These are phyloP conservation scores for Amphilophus citrinellus DNA, from an alignment of 2,113 vertebrate species.

Conservation along the genomic window DNA sequence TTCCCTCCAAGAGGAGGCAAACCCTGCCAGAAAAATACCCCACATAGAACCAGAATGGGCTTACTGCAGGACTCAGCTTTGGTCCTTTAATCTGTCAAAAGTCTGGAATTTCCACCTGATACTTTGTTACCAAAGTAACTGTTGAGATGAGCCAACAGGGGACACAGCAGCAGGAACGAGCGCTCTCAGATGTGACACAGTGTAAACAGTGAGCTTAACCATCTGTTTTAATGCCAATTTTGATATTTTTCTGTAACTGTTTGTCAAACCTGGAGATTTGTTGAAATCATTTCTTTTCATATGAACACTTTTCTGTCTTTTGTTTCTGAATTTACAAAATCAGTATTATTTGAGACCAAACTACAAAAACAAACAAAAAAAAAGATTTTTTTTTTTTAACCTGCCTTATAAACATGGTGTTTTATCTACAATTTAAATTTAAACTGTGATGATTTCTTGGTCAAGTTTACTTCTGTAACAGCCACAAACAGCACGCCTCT, in stretches of 20 bases:
- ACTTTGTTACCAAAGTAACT: neutral
- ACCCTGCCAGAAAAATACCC: neutral
- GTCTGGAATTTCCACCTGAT: neutral
- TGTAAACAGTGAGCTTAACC: neutral
- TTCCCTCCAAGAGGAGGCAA: neutral
- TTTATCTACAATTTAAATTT: neutral
- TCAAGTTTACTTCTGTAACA: neutral
- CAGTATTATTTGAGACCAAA: neutral
- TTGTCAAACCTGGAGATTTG: neutral
- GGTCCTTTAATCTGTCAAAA: neutral
- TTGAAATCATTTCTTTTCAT: neutral
- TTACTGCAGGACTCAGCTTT: neutral
- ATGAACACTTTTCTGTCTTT: neutral
- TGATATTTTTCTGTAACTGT: neutral
- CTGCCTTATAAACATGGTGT: too few relatives aligned
- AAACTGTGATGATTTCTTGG: neutral
- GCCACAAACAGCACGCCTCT: neutral
- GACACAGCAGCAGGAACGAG: neutral
- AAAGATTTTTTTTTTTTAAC: neutral
- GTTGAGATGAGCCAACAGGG: too few relatives aligned
- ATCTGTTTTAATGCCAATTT: neutral
- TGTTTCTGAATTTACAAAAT: neutral
- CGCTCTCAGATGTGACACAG: neutral
- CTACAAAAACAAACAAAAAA: neutral
- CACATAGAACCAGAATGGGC: neutral